Base-by-base conservation (phyloP, 1,140 invertebrate species). In the Magallana ariakensis region DNA sequence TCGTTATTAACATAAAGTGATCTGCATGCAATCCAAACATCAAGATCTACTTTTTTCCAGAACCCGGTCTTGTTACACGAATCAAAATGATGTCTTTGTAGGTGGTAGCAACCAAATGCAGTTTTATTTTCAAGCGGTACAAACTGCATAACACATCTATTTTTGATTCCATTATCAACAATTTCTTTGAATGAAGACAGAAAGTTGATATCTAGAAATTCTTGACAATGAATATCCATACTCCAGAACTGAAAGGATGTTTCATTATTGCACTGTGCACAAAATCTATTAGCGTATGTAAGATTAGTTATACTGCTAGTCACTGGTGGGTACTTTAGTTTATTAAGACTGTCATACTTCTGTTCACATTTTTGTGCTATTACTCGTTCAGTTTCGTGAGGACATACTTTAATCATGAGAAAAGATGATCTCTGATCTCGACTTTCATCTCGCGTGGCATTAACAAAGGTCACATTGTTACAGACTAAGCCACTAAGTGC, bases 121-220 rank as follows among this genome's bases (percentile, higher is more conserved):
- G 7, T 19, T 19, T 60, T n/a, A 11, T 54, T 16, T 5, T 66
- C 10, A 8, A 15, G 6, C 1, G 84, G 58, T 13, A n/a, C 54
- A 15, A 62, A 85, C 8, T 33, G 54, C n/a, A 88, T 81, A 0
- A 58, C 70, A 33, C 87, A 88, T 19, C 4, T n/a, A 15, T 60
- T 75, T 5, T 82, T 7, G 54, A 19, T 54, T n/a, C 75, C 84
- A n/a, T 54, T n/a, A 60, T 83, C 46, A 55, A 62, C 22, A 7
- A 88, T 83, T 53, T 75, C 87, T 8, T 88, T 22, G 54, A 82
- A 88, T 15, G 84, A 55, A 57, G 84, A 88, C 55, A 88, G 16
- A 60, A 85, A 88, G 56, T 88, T 88, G 46, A 88, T 70, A 80
- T 88, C 87, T 15, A 60, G 60, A 83, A 88, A 85, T 53, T 53